Evolutionary conservation across 2,888 invertebrate genomes (phyloP), one percentile per base, ranked within the genome.

Genomic region (Cataglyphis rosenhaueri): DNA sequence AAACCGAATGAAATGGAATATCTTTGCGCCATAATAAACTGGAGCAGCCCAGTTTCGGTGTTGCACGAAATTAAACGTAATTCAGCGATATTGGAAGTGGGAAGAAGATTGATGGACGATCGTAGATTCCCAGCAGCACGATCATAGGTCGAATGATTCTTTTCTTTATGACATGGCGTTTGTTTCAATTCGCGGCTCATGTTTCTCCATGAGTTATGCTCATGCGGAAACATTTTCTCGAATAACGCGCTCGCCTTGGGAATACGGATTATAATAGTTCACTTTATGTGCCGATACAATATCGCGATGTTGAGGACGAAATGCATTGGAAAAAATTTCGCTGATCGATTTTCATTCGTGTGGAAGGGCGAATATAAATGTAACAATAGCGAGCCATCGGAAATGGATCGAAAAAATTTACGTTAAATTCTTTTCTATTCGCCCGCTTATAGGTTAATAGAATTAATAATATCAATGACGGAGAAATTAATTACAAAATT

Each of bases 21-120:
- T 82, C 66, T 82, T 82, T 64, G 38, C 35, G 32, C 57, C 57
- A 44, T 82, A 82, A 82, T 82, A 84, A 82, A 75, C 44, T 76
- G 71, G 59, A 65, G 52, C 52, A 41, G 25, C 9, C 66, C 21
- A 57, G 52, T 81, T 74, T 44, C 59, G 21, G 52, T 12, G 55
- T 21, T 38, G 73, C 55, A 25, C 64, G 70, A 82, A 82, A 82
- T 84, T 84, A 84, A 81, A 74, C 66, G 38, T 41, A 59, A 68
- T 61, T 84, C 62, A 62, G 41, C 32, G 70, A 44, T 78, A 71
- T 70, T 78, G 71, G 57, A 70, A 70, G 57, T 41, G 76, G 48
- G 32, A 70, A 70, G 57, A 52, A 78, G 71, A 71, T 78, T 55
- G 76, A 76, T 76, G 25, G 70, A 9, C 70, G 38, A 68, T 68